phyloP scores from a whole-genome alignment of 2,113 vertebrate species.

The Sprattus sprattus region DNA sequence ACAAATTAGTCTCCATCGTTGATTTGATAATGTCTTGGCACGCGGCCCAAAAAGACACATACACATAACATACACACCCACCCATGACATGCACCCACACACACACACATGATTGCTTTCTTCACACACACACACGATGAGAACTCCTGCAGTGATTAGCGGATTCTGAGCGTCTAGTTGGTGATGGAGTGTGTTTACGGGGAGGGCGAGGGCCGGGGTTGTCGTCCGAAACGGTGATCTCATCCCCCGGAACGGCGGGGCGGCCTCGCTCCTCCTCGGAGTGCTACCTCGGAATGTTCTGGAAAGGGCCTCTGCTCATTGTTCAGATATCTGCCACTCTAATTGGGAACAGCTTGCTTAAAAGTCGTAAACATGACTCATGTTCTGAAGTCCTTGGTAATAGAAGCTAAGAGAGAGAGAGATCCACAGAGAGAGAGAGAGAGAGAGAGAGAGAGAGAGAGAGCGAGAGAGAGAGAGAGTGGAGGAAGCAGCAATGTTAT shows the following conservation, averaged over 20 bases:
- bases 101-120: neutral
- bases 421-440: neutral
- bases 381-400: neutral
- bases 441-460: neutral
- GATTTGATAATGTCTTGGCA: constrained; percentile 45
- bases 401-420: neutral
- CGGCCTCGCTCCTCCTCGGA: constrained; percentile 28
- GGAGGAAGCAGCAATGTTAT: neutral
- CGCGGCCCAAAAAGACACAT: constrained; percentile 22
- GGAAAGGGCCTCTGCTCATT: constrained; percentile 20
- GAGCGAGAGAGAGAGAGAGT: neutral
- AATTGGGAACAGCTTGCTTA: constrained; percentile 39
- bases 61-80: neutral
- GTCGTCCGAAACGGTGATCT: constrained; percentile 38
- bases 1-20: constrained; percentile 43
- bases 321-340: constrained; percentile 32
- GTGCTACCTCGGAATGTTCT: constrained; percentile 19
- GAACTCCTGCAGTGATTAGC: constrained; percentile 25
- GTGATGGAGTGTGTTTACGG: constrained; percentile 12
- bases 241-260: constrained; percentile 6
- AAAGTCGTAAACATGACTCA: neutral
- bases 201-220: neutral
- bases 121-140: neutral
- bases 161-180: constrained; percentile 38
- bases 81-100: neutral